Evolutionary conservation across 2,113 vertebrate genomes (phyloP).

Genomic region (Pteropus alecto): DNA sequence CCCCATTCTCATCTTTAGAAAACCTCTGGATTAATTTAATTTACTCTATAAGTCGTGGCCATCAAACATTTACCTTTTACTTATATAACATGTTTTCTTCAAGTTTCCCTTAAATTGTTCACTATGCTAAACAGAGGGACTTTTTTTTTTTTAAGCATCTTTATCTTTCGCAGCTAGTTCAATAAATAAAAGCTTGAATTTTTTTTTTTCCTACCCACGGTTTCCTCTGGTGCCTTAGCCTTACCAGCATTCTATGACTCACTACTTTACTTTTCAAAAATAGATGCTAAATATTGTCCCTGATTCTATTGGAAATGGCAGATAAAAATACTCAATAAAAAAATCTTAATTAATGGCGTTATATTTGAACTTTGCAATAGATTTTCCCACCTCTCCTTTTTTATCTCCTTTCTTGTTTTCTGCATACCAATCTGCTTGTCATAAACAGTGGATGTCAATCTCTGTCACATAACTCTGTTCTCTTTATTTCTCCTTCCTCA

Average conservation of each 20-base stretch:
- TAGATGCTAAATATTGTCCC: slow-evolving; percentile 44
- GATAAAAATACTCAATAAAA: slow-evolving; percentile 50
- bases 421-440: background rate
- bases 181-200: slow-evolving; percentile 29
- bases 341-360: background rate
- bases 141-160: slow-evolving; percentile 24
- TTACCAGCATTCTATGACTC: slow-evolving; percentile 45
- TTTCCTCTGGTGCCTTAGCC: slow-evolving; percentile 48
- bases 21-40: background rate
- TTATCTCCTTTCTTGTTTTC: background rate
- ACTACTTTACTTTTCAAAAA: slow-evolving; percentile 46
- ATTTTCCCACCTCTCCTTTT: background rate
- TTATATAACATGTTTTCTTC: slow-evolving; percentile 67
- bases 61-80: background rate
- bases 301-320: slow-evolving; percentile 40
- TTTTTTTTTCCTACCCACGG: slow-evolving; percentile 34
- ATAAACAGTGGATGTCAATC: background rate
- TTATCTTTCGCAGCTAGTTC: slow-evolving; percentile 49
- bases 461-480: background rate
- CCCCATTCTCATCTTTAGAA: background rate
- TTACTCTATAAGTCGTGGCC: background rate
- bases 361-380: background rate
- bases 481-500: background rate
- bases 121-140: background rate
- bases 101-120: slow-evolving; percentile 44